Evolutionary conservation across 35 echinoderm and acorn worm species (phyloP).

Genomic region (Strongylocentrotus purpuratus): DNA sequence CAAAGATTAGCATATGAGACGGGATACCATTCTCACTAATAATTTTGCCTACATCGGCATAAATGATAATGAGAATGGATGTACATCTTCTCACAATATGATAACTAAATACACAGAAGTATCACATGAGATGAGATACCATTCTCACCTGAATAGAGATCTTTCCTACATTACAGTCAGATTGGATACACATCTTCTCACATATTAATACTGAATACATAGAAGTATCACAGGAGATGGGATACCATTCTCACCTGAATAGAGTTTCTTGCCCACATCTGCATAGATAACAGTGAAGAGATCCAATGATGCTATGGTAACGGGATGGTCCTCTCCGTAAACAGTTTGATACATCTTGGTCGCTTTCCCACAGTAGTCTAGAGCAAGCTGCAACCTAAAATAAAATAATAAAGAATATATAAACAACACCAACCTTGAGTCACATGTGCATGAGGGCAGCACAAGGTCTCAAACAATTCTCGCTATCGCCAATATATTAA

Average conservation of each 20-base stretch:
- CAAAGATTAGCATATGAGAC: too few relatives aligned
- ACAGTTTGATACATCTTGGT: conserved; percentile 78
- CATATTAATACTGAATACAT: too few relatives aligned
- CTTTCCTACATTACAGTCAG: conserved; percentile 79
- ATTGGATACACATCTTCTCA: too few relatives aligned
- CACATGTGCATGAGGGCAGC: too few relatives aligned
- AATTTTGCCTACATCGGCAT: conserved; percentile 94
- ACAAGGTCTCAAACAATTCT: too few relatives aligned
- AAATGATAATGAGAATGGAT: background rate
- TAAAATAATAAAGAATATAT: background rate
- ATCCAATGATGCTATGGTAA: conserved; percentile 75
- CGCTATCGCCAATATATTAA: too few relatives aligned
- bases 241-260: conserved; percentile 64
- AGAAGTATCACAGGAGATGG: too few relatives aligned
- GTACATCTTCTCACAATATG: too few relatives aligned
- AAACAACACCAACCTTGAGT: background rate
- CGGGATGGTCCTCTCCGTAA: conserved; percentile 86
- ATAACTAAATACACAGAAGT: too few relatives aligned
- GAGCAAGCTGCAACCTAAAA: conserved; percentile 64
- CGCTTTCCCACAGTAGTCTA: conserved; percentile 85
- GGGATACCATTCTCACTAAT: conserved; percentile 53
- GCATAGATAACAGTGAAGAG: conserved; percentile 90
- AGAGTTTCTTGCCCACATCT: conserved; percentile 94
- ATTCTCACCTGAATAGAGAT: conserved; percentile 74
- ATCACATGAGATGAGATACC: too few relatives aligned